Conservation (phyloP, 2,113 vertebrate species). For the Merops nubicus region DNA sequence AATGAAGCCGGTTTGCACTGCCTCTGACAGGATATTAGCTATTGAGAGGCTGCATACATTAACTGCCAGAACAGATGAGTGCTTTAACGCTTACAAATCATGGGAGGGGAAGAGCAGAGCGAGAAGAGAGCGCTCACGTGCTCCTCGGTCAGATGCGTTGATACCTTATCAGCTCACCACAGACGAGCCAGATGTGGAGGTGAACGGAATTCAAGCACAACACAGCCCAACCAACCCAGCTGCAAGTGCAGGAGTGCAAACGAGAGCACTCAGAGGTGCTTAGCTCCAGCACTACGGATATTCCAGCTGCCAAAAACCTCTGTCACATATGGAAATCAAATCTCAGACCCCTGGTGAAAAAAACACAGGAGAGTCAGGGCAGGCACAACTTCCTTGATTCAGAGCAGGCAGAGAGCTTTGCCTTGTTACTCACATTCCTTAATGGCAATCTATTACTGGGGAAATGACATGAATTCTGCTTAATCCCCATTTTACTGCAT, state of each 20-base stretch:
- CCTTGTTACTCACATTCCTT: background rate
- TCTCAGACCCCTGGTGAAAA: background rate
- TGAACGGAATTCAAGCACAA: constrained; percentile 1
- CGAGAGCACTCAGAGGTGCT: background rate
- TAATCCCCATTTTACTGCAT: constrained; percentile 2
- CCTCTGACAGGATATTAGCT: constrained; percentile 68
- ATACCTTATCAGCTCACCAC: constrained; percentile 66
- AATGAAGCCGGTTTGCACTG: constrained; percentile 54
- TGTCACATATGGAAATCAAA: constrained; percentile 15
- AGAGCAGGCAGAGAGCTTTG: background rate
- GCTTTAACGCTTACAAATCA: constrained; percentile 62
- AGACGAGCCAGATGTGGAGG: constrained; percentile 66
- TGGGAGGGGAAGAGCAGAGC: constrained; percentile 39
- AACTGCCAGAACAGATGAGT: constrained; percentile 59
- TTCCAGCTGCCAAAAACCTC: constrained; percentile 5
- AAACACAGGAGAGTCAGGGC: background rate
- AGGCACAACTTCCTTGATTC: background rate
- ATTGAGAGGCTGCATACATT: constrained; percentile 69
- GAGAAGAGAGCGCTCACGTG: constrained; percentile 57
- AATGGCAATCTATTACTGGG: background rate
- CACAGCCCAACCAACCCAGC: background rate
- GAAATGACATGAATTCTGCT: background rate
- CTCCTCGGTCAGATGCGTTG: constrained; percentile 48
- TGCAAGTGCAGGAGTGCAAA: background rate
- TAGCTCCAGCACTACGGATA: background rate